Base-by-base conservation (phyloP, 2,888 invertebrate genomes). In the Gortyna flavago region DNA sequence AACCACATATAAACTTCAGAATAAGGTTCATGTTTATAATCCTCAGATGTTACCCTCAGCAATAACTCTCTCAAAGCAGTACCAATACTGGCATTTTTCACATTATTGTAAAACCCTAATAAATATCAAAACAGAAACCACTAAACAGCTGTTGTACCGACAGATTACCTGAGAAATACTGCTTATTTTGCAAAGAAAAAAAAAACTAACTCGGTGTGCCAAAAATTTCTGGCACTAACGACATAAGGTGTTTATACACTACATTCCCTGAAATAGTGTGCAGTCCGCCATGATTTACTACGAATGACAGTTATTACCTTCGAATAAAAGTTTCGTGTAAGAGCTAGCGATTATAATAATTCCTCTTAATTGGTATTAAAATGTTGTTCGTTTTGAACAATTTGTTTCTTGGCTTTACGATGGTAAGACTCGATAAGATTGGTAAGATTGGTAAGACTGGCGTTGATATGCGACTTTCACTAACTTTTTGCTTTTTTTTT, bases 81-180 rank as follows among this genome's bases (percentile, higher is more conserved):
- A 77, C 18, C 62, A 79, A 70, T 85, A 83, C 77, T 80, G 66
- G 73, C 72, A 87, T 89, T 87, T 77, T 72, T 67, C 61, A 57
- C 67, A 88, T 82, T 62, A 67, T 77, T 81, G 41, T 32, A 59
- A 83, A 81, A 74, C 44, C 59, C 72, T 57, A 85, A 83, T 77
- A 78, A 83, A 85, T 77, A 88, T 80, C 65, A 79, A 78, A 76
- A 79, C 72, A 88, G 67, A 72, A 66, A 78, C 62, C 77, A 69
- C 77, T 62, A 81, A 85, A 79, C 90, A 90, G 89, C 90, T 90
- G 90, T 85, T 85, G 70, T 81, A 79, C 70, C 80, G 85, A 83
- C 82, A 87, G 91, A 89, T 90, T 89, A 90, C 90, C 90, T 91
- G 90, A 80, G 85, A 85, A 88, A 86, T 86, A 86, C 89, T 73